Conservation (phyloP, 2,113 vertebrate species). For the Corapipo altera region DNA sequence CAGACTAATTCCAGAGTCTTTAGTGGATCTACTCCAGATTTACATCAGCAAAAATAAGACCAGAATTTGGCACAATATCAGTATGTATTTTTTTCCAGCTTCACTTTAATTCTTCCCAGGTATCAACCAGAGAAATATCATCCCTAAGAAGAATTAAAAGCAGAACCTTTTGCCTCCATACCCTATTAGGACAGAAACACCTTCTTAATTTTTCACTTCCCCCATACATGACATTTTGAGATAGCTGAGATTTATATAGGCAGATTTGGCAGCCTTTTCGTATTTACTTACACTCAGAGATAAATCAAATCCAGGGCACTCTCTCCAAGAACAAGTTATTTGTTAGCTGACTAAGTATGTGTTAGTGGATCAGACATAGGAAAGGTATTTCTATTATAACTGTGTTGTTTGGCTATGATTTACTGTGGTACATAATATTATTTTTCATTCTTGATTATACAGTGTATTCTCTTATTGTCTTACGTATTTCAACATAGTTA, state of each 20-base stretch:
- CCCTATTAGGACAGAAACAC: slow-evolving; percentile 60
- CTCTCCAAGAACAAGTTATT: slow-evolving; percentile 72
- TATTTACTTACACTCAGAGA: slow-evolving; percentile 70
- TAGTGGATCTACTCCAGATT: slow-evolving; percentile 43
- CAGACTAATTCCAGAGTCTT: slow-evolving; percentile 11
- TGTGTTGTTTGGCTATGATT: slow-evolving; percentile 63
- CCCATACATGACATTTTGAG: slow-evolving; percentile 45
- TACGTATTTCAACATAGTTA: slow-evolving; percentile 22
- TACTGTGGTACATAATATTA: slow-evolving; percentile 32
- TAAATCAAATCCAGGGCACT: slow-evolving; percentile 66
- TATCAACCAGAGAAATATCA: slow-evolving; percentile 5
- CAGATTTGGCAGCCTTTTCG: slow-evolving; percentile 70
- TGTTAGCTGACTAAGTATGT: slow-evolving; percentile 73
- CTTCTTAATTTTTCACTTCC: slow-evolving; percentile 59
- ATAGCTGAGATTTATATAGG: slow-evolving; percentile 68
- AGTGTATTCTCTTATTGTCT: slow-evolving; percentile 28
- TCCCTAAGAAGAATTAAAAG: slow-evolving; percentile 25
- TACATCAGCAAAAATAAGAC: slow-evolving; percentile 23
- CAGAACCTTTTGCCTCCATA: slow-evolving; percentile 25
- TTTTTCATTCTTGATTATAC: slow-evolving; percentile 63
- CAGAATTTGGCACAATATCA: slow-evolving; percentile 3
- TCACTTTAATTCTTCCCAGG: slow-evolving; percentile 38
- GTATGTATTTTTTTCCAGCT: not conserved
- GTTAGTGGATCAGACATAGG: slow-evolving; percentile 63
- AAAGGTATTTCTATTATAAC: slow-evolving; percentile 71